Percentiles rank a stretch among this genome's conserved stretches.
Evolutionary conservation across 2,113 vertebrate genomes (phyloP).

Genomic region (Epinephelus cyanopodus): DNA sequence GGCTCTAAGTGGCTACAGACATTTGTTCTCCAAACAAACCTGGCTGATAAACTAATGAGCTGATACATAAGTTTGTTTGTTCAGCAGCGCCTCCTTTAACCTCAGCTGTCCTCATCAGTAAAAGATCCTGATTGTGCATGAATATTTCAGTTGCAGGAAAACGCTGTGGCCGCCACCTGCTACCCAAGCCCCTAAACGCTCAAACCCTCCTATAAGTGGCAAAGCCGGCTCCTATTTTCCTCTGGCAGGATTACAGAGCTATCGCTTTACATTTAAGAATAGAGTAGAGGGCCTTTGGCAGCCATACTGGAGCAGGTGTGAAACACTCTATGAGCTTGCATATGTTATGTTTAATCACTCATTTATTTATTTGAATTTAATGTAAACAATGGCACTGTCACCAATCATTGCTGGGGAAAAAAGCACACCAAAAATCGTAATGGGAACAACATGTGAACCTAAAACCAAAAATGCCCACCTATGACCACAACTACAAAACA

Average conservation of each 20-base stretch:
- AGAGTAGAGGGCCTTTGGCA: constrained; percentile 2
- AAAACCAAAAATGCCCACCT: constrained; percentile 15
- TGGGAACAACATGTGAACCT: neutral
- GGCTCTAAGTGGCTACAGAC: neutral
- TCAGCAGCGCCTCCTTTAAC: constrained; percentile 8
- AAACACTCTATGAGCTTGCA: constrained; percentile 5
- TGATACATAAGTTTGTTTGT: neutral
- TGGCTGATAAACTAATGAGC: constrained; percentile 18
- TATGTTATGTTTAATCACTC: neutral
- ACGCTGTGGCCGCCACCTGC: constrained; percentile 34
- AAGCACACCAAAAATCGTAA: neutral
- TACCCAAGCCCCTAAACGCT: constrained; percentile 26
- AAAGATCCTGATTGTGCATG: constrained; percentile 59
- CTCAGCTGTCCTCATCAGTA: constrained; percentile 26
- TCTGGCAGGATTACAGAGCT: constrained; percentile 30
- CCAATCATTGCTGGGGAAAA: constrained; percentile 4
- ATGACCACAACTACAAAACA: neutral
- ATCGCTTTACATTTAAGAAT: constrained; percentile 49
- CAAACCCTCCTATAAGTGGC: constrained; percentile 29
- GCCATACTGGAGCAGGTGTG: constrained; percentile 37
- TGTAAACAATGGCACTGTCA: neutral
- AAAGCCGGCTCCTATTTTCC: constrained; percentile 13
- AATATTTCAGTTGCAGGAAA: constrained; percentile 72
- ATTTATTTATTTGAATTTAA: constrained; percentile 10
- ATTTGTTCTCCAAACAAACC: constrained; percentile 13